Evolutionary conservation across 2,888 invertebrate genomes (phyloP).

Genomic region (Macaria notata): DNA sequence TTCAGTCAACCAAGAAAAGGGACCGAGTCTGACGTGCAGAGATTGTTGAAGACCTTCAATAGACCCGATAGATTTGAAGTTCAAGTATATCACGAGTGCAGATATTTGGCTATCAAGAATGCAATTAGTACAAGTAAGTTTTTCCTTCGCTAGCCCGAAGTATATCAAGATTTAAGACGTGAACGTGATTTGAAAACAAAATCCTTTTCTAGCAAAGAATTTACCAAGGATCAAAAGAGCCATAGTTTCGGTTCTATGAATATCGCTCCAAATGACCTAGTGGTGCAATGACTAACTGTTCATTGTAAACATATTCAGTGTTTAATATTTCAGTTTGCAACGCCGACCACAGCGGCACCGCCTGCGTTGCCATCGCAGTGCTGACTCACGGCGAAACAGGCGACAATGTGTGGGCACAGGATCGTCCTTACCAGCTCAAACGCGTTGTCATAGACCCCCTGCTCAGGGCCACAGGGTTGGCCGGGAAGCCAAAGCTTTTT

Average conservation of each 20-base stretch:
- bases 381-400: constrained; percentile 27
- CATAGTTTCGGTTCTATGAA: too few species aligned
- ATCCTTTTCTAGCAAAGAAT: too few species aligned
- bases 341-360: constrained; percentile 51
- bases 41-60: neutral
- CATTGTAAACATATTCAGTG: too few species aligned
- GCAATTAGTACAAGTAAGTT: neutral
- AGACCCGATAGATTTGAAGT: neutral
- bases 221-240: too few species aligned
- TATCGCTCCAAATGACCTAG: too few species aligned
- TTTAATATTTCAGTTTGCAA: constrained; percentile 2
- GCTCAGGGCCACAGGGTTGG: constrained; percentile 18
- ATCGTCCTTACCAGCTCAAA: constrained; percentile 24
- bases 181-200: too few species aligned
- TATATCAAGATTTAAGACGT: too few species aligned
- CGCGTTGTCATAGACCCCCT: constrained; percentile 22
- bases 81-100: neutral
- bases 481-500: constrained; percentile 32
- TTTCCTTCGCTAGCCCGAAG: too few species aligned
- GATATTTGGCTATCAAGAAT: neutral
- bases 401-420: constrained; percentile 17
- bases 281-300: too few species aligned
- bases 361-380: constrained; percentile 58
- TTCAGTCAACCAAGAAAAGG: neutral
- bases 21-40: neutral